Base-by-base conservation (phyloP, 1,140 invertebrate species). In the Oryzaephilus surinamensis region DNA sequence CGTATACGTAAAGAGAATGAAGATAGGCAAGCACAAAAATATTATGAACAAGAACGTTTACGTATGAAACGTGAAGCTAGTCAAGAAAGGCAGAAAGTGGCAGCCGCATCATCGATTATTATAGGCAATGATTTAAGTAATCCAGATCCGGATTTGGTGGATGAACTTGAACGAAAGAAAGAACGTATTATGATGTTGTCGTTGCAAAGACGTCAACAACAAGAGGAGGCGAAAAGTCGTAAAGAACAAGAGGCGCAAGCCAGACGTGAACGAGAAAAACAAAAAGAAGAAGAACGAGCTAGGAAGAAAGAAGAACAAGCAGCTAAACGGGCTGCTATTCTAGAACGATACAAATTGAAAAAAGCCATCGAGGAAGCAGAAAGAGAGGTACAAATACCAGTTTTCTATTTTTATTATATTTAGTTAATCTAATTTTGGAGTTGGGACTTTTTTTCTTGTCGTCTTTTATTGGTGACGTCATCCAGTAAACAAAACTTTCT, bases 261-360 rank as follows among this genome's bases (percentile, higher is more conserved):
- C 32, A 72, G 78, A 19, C 70, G 75, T 32, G 84, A 89, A 55
- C 67, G 76, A 43, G 86, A 92, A 51, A 85, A 86, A 48, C 61
- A 76, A 20, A 89, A 91, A 61, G 78, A 82, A 48, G 93, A 97
- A 54, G 79, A 90, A 50, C 78, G 81, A 50, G 70, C 76, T 24
- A 72, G 79, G 31, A 90, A 93, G 58, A 93, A 92, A 62, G 84
- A 90, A 48, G 91, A 97, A 58, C 92, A 97, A 60, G 80, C 81
- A 55, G 73, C 80, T 20, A 72, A 89, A 50, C 67, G 93, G 41
- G 82, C 90, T 43, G 72, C 73, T 41, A 97, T 97, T 61, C 74
- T 96, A 46, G 89, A 95, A 60, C 84, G 93, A 60, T 90, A 97
- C 67, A 89, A 92, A 65, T 73, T 95, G 49, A 91, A 95, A 57